Conservation (phyloP, 2,797 vertebrate species). For the Xerus rutilus region DNA sequence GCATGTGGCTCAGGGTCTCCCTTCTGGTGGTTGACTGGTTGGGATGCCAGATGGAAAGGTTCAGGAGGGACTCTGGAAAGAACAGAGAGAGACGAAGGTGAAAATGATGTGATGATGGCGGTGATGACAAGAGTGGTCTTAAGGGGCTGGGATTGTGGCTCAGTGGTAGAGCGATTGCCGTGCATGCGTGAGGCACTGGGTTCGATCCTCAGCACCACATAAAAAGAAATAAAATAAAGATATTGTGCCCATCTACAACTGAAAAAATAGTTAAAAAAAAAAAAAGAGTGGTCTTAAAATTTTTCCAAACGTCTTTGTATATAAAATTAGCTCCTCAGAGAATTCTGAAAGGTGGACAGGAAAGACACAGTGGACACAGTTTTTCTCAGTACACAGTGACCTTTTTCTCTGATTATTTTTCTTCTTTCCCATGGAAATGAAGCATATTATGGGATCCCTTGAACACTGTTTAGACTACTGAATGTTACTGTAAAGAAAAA, state of each 20-base stretch:
- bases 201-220: no score
- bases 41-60: conserved; percentile 74
- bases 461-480: neutral
- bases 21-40: conserved; percentile 78
- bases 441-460: neutral
- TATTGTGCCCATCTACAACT: no score
- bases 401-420: neutral
- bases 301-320: neutral
- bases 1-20: conserved; percentile 87
- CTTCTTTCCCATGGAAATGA: neutral
- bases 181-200: no score
- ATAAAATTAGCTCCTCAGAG: neutral
- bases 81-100: fast-evolving
- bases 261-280: no score
- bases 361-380: neutral
- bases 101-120: neutral
- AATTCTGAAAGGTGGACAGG: neutral
- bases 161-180: no score
- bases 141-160: no score
- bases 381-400: neutral
- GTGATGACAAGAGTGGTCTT: neutral
- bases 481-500: conserved; percentile 41
- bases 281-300: neutral
- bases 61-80: conserved; percentile 82
- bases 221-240: no score